Base-by-base conservation (phyloP, 2,888 invertebrate species). In the Clivina fossor region DNA sequence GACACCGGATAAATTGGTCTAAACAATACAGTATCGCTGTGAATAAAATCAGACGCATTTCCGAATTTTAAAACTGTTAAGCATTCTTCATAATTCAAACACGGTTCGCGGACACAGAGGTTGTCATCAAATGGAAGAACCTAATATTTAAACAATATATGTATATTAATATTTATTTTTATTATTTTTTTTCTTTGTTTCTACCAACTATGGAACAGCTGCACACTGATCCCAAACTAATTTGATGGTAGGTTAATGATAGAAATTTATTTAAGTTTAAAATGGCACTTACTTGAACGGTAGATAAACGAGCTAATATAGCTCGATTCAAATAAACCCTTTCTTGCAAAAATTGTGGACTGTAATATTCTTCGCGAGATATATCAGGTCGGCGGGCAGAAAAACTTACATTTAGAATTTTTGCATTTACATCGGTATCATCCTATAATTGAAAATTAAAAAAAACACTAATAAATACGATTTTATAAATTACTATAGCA, bases 101-200 rank as follows among this genome's bases (percentile, higher is more conserved):
- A 98, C 0, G 96, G 96, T 69, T 98, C 97, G 48, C 90, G 83
- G 0, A 96, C 90, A 72, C 97, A 98, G 0, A 97, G 80, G 74
- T 96, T 95, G 71, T 98, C 97, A 69, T 95, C 95, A 72, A 97
- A 97, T 0, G 97, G 95, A 5, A 96, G 74, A 0, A 97, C 91
- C 81, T 90, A 64, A 4, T n/a, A n/a, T n/a, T n/a, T n/a, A n/a
- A n/a, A n/a, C n/a, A n/a, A n/a, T n/a, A n/a, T n/a, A n/a, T n/a
- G n/a, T n/a, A n/a, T n/a, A n/a, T n/a, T n/a, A n/a, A n/a, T n/a
- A n/a, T n/a, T n/a, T n/a, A n/a, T n/a, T n/a, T n/a, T n/a, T n/a
- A n/a, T n/a, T n/a, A n/a, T n/a, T n/a, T n/a, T n/a, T n/a, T n/a
- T n/a, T n/a, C n/a, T n/a, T n/a, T n/a, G n/a, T n/a, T n/a, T n/a